Evolutionary conservation across 2,888 invertebrate genomes (phyloP).

Genomic region (Dryocosmus kuriphilus): DNA sequence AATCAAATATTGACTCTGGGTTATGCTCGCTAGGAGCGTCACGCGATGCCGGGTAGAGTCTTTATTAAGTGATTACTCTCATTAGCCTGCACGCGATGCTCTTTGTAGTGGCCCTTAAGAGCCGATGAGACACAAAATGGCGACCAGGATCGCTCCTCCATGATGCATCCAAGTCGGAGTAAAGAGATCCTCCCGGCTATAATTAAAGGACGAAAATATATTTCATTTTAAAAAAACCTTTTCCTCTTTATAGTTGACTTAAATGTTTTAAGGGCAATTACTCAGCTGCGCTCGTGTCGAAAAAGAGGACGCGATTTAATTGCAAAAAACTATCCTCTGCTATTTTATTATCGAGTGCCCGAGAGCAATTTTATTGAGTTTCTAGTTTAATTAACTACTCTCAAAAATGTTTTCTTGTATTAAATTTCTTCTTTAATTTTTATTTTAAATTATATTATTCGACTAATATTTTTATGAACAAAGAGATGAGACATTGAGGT

Average conservation of each 20-base stretch:
- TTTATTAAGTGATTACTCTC: constrained; percentile 78
- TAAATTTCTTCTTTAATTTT: too few species aligned
- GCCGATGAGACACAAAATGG: constrained; percentile 53
- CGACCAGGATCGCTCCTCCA: constrained; percentile 25
- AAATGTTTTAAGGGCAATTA: constrained; percentile 22
- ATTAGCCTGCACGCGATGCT: constrained; percentile 76
- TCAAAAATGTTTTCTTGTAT: too few species aligned
- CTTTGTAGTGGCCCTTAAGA: constrained; percentile 64
- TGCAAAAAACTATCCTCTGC: constrained; percentile 14
- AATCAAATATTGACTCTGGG: constrained; percentile 74
- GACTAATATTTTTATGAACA: too few species aligned
- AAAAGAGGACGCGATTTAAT: not conserved
- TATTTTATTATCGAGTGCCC: not conserved
- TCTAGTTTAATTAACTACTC: not conserved
- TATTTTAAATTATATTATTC: too few species aligned
- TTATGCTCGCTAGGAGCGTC: constrained; percentile 56
- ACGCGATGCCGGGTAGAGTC: constrained; percentile 70
- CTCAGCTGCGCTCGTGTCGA: constrained; percentile 11
- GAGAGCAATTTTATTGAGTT: not conserved
- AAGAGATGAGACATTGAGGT: not conserved
- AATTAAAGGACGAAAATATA: constrained; percentile 35
- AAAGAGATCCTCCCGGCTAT: constrained; percentile 34
- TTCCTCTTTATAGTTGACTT: constrained; percentile 24
- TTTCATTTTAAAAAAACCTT: constrained; percentile 28
- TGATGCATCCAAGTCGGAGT: constrained; percentile 26